Conservation (phyloP, 2,888 invertebrate genomes). For the Ophion costatus region DNA sequence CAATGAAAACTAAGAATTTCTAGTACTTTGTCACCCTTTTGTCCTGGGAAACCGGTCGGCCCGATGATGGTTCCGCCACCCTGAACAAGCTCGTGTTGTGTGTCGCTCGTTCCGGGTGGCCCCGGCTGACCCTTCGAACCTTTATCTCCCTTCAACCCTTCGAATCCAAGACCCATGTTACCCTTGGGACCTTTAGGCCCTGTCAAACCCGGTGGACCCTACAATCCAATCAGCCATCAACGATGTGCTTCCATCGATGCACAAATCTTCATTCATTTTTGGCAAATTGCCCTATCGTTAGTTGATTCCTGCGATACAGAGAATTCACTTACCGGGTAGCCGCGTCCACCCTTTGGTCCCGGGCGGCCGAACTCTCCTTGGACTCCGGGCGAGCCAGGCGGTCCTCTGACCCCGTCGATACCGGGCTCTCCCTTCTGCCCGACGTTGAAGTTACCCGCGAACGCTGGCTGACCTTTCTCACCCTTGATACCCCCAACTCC, state of each 20-base stretch:
- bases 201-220: constrained; percentile 89
- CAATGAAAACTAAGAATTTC: background rate
- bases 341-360: constrained; percentile 87
- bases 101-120: constrained; percentile 62
- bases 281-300: background rate
- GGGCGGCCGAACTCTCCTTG: constrained; percentile 86
- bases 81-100: background rate
- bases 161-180: constrained; percentile 86
- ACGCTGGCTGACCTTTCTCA: constrained; percentile 92
- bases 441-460: constrained; percentile 88
- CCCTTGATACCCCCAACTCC: constrained; percentile 89
- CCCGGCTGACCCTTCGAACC: constrained; percentile 88
- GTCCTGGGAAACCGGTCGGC: constrained; percentile 83
- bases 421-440: constrained; percentile 96
- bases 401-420: constrained; percentile 89
- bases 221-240: constrained; percentile 66
- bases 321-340: constrained; percentile 85
- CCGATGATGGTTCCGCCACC: constrained; percentile 75
- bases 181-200: constrained; percentile 90
- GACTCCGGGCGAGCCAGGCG: constrained; percentile 87
- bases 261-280: background rate
- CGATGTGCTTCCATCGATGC: background rate
- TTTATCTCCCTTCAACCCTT: constrained; percentile 87
- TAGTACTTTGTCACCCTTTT: constrained; percentile 86
- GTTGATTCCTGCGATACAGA: background rate